Conservation (phyloP, 1,140 invertebrate genomes). For the Sarcophaga peregrina region DNA sequence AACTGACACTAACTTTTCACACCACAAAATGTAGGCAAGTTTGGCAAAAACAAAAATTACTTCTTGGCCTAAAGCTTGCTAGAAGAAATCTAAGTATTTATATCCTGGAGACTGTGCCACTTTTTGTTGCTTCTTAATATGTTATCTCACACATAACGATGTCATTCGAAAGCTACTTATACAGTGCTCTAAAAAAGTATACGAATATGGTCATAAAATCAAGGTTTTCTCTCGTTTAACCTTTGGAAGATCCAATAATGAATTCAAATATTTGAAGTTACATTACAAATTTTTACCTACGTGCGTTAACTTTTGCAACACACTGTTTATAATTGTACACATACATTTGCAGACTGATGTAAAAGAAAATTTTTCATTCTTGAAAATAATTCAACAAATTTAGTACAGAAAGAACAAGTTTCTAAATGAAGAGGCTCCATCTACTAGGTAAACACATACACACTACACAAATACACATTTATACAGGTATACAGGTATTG, state of each 20-base stretch:
- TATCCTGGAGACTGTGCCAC: conserved; percentile 5
- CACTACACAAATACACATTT: neutral
- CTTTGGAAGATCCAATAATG: neutral
- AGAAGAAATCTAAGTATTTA: conserved; percentile 20
- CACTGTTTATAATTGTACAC: neutral
- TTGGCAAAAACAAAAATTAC: neutral
- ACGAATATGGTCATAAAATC: neutral
- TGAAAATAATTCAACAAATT: neutral
- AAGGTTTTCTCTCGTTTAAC: neutral
- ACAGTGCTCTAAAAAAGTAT: neutral
- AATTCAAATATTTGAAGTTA: too few relatives aligned
- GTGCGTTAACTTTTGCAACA: neutral
- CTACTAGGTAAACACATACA: neutral
- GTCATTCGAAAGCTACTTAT: neutral
- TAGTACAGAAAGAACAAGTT: conserved; percentile 11
- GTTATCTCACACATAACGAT: neutral
- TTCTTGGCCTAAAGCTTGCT: neutral
- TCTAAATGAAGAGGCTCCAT: neutral
- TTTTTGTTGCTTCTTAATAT: neutral
- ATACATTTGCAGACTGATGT: neutral
- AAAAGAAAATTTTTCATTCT: conserved; percentile 17
- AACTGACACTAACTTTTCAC: conserved; percentile 10
- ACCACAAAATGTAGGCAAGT: neutral
- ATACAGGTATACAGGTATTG: too few relatives aligned
- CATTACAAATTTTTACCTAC: too few relatives aligned